phyloP scores from a whole-genome alignment of 2,113 vertebrate species.

The Podilymbus podiceps region DNA sequence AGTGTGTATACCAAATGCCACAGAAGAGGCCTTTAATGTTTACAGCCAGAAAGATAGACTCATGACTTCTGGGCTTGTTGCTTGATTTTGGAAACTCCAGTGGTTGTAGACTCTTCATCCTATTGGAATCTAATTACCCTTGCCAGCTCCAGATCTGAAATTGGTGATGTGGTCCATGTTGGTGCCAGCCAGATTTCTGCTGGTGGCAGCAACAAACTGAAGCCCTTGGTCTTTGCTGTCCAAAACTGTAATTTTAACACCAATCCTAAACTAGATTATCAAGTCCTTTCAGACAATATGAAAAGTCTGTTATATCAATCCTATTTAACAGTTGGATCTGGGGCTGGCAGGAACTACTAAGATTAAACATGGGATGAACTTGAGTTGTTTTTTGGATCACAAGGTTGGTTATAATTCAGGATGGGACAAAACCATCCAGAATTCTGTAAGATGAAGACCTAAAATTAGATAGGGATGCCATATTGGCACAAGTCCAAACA shows the following conservation, averaged over 20 bases:
- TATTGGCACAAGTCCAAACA: neutral
- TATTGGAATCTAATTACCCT: neutral
- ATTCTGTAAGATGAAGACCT: neutral
- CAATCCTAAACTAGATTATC: neutral
- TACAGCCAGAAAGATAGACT: neutral
- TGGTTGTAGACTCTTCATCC: neutral
- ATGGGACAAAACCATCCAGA: neutral
- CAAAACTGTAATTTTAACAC: neutral
- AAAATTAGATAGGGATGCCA: neutral
- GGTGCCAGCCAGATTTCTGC: neutral
- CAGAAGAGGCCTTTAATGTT: neutral
- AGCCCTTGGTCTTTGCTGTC: neutral
- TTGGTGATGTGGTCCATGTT: neutral
- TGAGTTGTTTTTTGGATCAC: neutral
- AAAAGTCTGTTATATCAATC: neutral
- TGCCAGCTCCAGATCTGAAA: neutral
- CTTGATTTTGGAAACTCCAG: neutral
- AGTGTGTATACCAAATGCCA: neutral
- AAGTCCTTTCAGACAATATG: neutral
- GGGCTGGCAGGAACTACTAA: neutral
- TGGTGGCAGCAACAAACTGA: neutral
- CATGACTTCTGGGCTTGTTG: neutral
- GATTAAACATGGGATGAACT: neutral
- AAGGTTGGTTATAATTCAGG: neutral
- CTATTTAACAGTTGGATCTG: neutral